Conservation (phyloP, 1,140 invertebrate genomes). For the Sarcophaga peregrina region DNA sequence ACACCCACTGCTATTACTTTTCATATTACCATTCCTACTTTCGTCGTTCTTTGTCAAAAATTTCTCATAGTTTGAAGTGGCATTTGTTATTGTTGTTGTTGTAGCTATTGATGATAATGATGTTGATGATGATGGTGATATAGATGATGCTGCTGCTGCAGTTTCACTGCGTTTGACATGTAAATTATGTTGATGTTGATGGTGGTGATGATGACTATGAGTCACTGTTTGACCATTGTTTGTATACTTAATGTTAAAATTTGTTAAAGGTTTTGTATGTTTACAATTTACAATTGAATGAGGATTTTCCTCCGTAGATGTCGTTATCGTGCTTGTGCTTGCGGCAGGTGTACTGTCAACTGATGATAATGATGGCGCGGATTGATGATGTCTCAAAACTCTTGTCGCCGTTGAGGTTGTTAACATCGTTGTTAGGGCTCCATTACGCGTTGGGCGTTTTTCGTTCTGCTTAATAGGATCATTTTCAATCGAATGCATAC, state of each 20-base stretch:
- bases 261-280: slow-evolving; percentile 36
- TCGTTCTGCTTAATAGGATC: not conserved
- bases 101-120: slow-evolving; percentile 45
- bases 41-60: not conserved
- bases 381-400: slow-evolving; percentile 25
- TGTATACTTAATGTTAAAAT: slow-evolving; percentile 9
- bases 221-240: slow-evolving; percentile 1
- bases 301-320: slow-evolving; percentile 14
- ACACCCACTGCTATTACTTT: slow-evolving; percentile 33
- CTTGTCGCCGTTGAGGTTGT: not conserved
- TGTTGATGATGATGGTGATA: slow-evolving; percentile 49
- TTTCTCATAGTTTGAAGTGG: not conserved
- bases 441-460: slow-evolving; percentile 28
- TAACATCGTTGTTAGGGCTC: not conserved
- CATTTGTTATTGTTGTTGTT: slow-evolving; percentile 10
- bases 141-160: slow-evolving; percentile 41
- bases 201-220: slow-evolving; percentile 47
- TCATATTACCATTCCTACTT: slow-evolving; percentile 43
- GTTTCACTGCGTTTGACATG: slow-evolving; percentile 43
- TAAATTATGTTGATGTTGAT: slow-evolving; percentile 48
- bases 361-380: not conserved
- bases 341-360: not conserved
- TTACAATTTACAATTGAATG: not conserved
- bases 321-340: not conserved
- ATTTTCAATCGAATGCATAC: slow-evolving; percentile 24